Percentiles rank a stretch among this genome's conserved stretches.
These are phyloP conservation scores for Campylorhamphus procurvoides DNA, from an alignment of 2,113 vertebrate species.

Conservation along the genomic window DNA sequence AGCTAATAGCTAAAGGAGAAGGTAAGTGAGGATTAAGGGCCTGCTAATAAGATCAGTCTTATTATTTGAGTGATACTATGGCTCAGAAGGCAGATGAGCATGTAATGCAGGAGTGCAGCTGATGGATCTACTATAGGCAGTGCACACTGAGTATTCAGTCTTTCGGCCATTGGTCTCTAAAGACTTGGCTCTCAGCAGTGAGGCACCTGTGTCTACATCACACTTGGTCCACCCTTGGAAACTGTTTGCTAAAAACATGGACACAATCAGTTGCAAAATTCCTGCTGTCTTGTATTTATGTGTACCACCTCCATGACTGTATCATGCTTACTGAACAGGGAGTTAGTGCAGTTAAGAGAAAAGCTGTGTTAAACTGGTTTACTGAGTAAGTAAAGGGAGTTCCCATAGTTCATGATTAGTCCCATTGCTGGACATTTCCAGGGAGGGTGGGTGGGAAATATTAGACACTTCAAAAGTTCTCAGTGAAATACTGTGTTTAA, in stretches of 20 bases:
- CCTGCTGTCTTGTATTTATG: background rate
- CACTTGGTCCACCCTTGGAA: fast-evolving
- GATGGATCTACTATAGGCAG: fast-evolving
- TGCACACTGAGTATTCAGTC: background rate
- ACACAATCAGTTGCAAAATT: background rate
- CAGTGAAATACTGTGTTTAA: background rate
- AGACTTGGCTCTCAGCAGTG: background rate
- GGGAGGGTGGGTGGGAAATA: background rate
- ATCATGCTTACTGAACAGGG: background rate
- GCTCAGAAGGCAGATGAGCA: background rate
- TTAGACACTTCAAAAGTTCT: background rate
- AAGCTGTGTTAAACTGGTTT: background rate
- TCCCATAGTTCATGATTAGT: background rate
- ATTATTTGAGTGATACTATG: background rate
- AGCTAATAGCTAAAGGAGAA: background rate
- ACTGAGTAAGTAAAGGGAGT: background rate
- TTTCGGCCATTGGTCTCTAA: fast-evolving
- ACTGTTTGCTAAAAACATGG: background rate
- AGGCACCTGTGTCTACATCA: background rate
- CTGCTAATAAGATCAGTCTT: background rate
- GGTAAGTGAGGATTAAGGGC: background rate
- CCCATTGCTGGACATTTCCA: background rate
- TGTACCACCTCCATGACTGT: background rate
- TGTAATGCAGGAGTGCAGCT: background rate
- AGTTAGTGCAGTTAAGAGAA: background rate